Evolutionary conservation across 2,113 vertebrate genomes (phyloP), one percentile per base, ranked within the genome.

Genomic region (Paracanthobrama guichenoti): DNA sequence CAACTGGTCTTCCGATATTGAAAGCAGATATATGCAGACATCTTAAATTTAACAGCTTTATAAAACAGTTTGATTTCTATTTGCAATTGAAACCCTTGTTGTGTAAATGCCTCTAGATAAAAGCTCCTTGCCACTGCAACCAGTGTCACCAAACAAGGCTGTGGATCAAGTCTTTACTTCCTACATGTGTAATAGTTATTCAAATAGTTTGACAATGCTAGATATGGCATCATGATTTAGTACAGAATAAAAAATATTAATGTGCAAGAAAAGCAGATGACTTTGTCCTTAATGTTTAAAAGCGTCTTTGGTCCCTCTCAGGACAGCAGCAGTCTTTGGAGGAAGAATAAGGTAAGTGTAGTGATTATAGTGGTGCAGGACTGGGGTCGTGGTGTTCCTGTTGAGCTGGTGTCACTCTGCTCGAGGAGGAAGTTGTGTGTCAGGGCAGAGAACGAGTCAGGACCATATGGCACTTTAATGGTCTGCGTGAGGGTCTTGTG

Each of bases 401-500:
- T 9, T 8, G 59, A 13, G 59, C 28, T 18, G 53, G 28, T 67
- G 24, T 53, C 57, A 22, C 42, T 24, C 18, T 62, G 71, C 67
- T 55, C 60, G 24, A 88, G 64, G 50, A 55, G 12, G 20, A 88
- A 84, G 77, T 88, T 59, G 22, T 84, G 76, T 3, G 50, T 62
- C 11, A 84, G 7, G 31, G 87, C 87, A 13, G 64, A 72, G 64
- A 88, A 88, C 1, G 4, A 3, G 24, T 81, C 81, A 0, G 77
- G 84, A 77, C 84, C 84, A 4, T 86, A 86, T 0, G 84, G 84
- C 42, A 88, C 81, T 24, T 60, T 48, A 14, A 88, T 3, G 0
- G 28, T 86, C 44, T 78, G 28, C 5, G 44, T 77, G 62, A 86
- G 10, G 0, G 53, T 31, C 7, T 72, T 26, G 24, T 86, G 46